Percentiles rank a stretch among this genome's conserved stretches.
Evolutionary conservation across 2,113 vertebrate species (phyloP).

Genomic region (Eudyptes chrysolophus): DNA sequence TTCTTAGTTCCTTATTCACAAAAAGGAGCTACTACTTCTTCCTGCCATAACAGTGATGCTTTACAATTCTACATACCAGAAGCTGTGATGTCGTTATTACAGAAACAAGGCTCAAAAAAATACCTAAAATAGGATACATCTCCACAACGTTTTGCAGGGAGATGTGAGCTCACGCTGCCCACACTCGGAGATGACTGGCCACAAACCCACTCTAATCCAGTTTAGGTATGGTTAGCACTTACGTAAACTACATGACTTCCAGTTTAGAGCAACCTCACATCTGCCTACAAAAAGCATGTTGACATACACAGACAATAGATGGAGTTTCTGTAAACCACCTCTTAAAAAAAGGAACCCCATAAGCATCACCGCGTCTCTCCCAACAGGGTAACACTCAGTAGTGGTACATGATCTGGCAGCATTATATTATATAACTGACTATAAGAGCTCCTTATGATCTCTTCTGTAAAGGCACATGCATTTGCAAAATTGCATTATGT

Average conservation of each 20-base stretch:
- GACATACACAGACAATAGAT: not conserved
- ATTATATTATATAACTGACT: not conserved
- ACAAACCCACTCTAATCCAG: constrained; percentile 57
- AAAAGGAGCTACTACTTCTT: not conserved
- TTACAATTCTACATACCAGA: not conserved
- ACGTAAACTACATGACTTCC: constrained; percentile 35
- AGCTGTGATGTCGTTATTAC: constrained; percentile 1
- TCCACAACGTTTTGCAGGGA: constrained; percentile 21
- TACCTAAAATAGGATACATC: not conserved
- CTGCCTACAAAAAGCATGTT: constrained; percentile 39
- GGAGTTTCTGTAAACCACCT: not conserved
- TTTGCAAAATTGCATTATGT: not conserved
- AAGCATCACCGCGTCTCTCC: not conserved
- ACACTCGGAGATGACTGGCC: constrained; percentile 39
- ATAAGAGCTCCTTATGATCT: not conserved
- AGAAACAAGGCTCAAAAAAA: not conserved
- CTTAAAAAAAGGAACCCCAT: not conserved
- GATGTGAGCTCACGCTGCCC: constrained; percentile 53
- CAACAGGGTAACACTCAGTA: not conserved
- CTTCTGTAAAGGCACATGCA: not conserved
- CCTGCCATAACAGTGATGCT: not conserved
- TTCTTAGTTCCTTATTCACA: not conserved
- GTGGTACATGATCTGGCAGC: not conserved
- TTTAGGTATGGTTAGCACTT: constrained; percentile 61
- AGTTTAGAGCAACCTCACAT: constrained; percentile 41